phyloP scores from a whole-genome alignment of 2,113 vertebrate species.

The Vombatus ursinus region DNA sequence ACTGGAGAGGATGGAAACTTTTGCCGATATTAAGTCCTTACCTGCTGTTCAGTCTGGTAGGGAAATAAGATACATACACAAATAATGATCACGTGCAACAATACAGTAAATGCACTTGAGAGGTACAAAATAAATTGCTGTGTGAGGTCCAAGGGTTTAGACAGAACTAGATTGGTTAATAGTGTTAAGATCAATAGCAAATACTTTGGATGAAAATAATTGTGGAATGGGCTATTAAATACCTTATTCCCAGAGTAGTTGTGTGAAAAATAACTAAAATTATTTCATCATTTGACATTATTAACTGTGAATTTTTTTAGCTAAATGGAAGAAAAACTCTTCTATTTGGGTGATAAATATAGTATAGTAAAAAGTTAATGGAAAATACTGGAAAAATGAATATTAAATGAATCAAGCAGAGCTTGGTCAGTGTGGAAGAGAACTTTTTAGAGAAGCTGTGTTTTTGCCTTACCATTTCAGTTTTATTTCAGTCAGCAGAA shows the following conservation, averaged over 20 bases:
- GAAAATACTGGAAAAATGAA: conserved; percentile 10
- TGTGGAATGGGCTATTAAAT: neutral
- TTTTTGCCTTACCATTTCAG: neutral
- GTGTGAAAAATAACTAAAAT: neutral
- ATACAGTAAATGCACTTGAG: neutral
- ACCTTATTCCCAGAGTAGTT: neutral
- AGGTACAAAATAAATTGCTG: neutral
- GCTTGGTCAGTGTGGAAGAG: neutral
- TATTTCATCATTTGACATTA: neutral
- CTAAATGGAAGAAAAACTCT: neutral
- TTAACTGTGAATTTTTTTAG: neutral
- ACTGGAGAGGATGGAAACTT: neutral
- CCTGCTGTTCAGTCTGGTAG: neutral
- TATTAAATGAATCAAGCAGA: conserved; percentile 1
- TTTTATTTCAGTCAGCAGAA: neutral
- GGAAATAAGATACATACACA: neutral
- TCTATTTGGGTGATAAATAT: neutral
- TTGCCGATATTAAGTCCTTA: neutral
- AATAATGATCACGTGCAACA: neutral
- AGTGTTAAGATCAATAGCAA: conserved; percentile 7
- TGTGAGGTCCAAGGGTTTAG: neutral
- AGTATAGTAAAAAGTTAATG: neutral
- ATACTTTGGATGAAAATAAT: neutral
- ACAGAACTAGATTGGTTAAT: neutral
- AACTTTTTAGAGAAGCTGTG: neutral